phyloP scores from a whole-genome alignment of 2,888 invertebrate genomes.

The Halictus ligatus region DNA sequence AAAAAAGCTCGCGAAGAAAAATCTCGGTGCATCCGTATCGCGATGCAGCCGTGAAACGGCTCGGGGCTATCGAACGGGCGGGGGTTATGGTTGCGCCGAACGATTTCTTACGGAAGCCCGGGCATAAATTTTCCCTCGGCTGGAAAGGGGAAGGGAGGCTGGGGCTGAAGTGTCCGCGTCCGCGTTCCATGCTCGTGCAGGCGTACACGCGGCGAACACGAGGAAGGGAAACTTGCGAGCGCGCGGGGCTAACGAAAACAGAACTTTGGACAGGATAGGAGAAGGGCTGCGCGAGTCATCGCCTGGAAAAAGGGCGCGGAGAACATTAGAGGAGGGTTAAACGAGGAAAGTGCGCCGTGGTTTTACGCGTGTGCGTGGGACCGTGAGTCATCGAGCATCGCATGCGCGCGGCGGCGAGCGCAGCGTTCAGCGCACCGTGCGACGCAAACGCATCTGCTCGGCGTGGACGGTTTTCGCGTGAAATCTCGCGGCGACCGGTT shows the following conservation, averaged over 20 bases:
- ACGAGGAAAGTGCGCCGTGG: slow-evolving; percentile 63
- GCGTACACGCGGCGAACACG: neutral
- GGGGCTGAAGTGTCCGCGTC: neutral
- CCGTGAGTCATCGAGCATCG: slow-evolving; percentile 63
- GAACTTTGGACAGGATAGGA: slow-evolving; percentile 44
- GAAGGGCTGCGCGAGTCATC: slow-evolving; percentile 47
- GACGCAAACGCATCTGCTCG: slow-evolving; percentile 11
- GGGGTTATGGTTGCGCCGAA: neutral
- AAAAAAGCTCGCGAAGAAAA: slow-evolving; percentile 66
- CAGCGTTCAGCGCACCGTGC: slow-evolving; percentile 22
- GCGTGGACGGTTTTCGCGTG: neutral
- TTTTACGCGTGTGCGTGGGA: slow-evolving; percentile 22
- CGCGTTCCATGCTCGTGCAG: neutral
- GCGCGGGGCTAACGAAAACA: slow-evolving; percentile 54
- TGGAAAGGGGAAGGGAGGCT: neutral
- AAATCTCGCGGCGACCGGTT: neutral
- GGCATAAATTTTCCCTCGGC: neutral
- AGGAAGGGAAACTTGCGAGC: slow-evolving; percentile 9
- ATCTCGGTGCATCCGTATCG: slow-evolving; percentile 42
- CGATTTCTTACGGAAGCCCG: neutral
- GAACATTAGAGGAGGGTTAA: slow-evolving; percentile 57
- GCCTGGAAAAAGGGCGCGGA: slow-evolving; percentile 63
- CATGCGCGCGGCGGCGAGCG: slow-evolving; percentile 48
- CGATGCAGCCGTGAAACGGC: neutral
- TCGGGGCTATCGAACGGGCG: neutral